Percentiles rank a stretch among this genome's conserved stretches.
Evolutionary conservation across 2,797 vertebrate species (phyloP).

Genomic region (Lophotriccus pileatus): DNA sequence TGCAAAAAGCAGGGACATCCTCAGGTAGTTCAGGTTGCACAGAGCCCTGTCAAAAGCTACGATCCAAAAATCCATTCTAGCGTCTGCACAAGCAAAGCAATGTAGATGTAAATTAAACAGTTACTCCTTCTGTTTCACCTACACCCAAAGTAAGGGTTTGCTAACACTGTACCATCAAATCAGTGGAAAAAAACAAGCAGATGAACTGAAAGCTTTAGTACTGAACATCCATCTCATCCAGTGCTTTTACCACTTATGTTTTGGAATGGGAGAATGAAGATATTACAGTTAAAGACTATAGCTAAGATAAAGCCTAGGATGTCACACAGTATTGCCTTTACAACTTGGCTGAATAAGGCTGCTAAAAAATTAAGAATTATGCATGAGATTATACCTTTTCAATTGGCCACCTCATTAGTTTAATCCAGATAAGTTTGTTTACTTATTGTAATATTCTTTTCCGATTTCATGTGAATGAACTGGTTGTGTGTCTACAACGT

Average conservation of each 20-base stretch:
- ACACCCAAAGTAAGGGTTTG: background rate
- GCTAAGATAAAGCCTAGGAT: background rate
- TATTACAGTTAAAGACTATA: background rate
- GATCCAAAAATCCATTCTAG: background rate
- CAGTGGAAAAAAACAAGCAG: background rate
- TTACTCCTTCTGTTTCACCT: background rate
- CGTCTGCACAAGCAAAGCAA: background rate
- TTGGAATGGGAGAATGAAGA: background rate
- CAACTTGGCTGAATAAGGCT: background rate
- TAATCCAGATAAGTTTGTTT: background rate
- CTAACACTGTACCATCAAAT: background rate
- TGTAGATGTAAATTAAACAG: background rate
- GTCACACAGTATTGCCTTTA: background rate
- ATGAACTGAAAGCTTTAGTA: background rate
- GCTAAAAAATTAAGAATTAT: background rate
- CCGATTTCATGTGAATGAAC: background rate
- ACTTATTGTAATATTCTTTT: background rate
- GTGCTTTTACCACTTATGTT: background rate
- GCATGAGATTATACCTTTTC: background rate
- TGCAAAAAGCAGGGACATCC: background rate
- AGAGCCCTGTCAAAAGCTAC: background rate
- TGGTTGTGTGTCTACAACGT: fast-evolving
- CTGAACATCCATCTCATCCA: background rate
- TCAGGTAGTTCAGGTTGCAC: background rate
- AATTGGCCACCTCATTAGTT: background rate